Evolutionary conservation across 2,888 invertebrate genomes (phyloP).

Genomic region (Stictocephala bisonia): DNA sequence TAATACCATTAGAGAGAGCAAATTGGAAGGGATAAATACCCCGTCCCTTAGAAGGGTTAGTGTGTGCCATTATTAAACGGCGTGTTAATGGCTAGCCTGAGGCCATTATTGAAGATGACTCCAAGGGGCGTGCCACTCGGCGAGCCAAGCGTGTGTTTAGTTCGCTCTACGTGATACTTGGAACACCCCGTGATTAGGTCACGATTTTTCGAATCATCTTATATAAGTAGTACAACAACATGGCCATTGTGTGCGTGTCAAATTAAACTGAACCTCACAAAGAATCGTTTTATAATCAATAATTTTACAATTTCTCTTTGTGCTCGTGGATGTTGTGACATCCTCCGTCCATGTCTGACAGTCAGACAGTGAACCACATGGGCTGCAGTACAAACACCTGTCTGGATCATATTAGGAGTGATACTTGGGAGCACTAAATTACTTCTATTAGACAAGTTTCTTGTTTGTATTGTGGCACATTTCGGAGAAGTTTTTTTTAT

Average conservation of each 20-base stretch:
- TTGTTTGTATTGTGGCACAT: too few relatives aligned
- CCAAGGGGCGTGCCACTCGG: slow-evolving; percentile 11
- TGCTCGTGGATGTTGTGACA: slow-evolving; percentile 29
- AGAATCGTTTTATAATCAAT: slow-evolving; percentile 45
- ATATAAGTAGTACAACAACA: slow-evolving; percentile 44
- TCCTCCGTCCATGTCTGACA: not conserved
- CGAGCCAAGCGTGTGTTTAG: slow-evolving; percentile 40
- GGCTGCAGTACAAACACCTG: too few relatives aligned
- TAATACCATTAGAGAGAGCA: slow-evolving; percentile 18
- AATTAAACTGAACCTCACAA: slow-evolving; percentile 44
- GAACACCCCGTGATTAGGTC: slow-evolving; percentile 43
- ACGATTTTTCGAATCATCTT: slow-evolving; percentile 45
- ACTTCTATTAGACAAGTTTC: too few relatives aligned
- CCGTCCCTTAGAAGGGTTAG: slow-evolving; percentile 14
- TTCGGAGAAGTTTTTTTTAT: too few relatives aligned
- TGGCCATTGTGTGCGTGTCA: slow-evolving; percentile 44
- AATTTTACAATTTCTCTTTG: slow-evolving; percentile 44
- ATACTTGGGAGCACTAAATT: too few relatives aligned
- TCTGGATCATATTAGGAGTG: too few relatives aligned
- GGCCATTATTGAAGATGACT: slow-evolving; percentile 37
- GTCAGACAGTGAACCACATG: not conserved
- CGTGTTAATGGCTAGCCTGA: slow-evolving; percentile 27
- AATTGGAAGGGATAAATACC: slow-evolving; percentile 35
- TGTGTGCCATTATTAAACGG: slow-evolving; percentile 37
- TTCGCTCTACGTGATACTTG: slow-evolving; percentile 35